A percentile compares a stretch with the other conserved stretches of the same genome.
Evolutionary conservation across 1,140 invertebrate genomes (phyloP).

Genomic region (Limonius californicus): DNA sequence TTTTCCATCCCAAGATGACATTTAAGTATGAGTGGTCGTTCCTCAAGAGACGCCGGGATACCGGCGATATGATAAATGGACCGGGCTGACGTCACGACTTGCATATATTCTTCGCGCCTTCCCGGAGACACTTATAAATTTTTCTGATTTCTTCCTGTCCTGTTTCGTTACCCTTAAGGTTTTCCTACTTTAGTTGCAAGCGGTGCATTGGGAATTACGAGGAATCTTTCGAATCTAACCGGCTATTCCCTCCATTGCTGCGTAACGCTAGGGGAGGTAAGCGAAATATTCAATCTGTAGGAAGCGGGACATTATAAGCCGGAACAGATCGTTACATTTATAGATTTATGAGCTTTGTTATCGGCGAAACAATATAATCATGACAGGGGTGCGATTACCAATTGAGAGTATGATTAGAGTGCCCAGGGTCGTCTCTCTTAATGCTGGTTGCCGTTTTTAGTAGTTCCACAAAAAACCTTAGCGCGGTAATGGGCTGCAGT

Average conservation of each 20-base stretch:
- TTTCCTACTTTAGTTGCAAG: no score
- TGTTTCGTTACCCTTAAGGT: background rate
- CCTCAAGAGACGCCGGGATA: conserved; percentile 21
- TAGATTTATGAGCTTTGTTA: conserved; percentile 33
- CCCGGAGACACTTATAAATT: background rate
- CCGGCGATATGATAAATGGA: conserved; percentile 28
- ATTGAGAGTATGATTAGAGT: background rate
- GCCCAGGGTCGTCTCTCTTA: no score
- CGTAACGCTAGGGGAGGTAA: background rate
- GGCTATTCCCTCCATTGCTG: background rate
- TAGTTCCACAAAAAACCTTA: no score
- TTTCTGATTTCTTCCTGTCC: background rate
- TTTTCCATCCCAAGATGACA: conserved; percentile 28
- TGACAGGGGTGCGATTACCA: background rate
- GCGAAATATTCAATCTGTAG: conserved; percentile 33
- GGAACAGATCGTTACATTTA: conserved; percentile 36
- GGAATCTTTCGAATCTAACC: background rate
- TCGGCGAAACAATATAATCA: conserved; percentile 4
- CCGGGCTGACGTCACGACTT: conserved; percentile 22
- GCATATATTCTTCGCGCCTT: conserved; percentile 6
- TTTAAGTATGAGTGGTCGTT: conserved; percentile 26
- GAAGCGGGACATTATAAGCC: conserved; percentile 31
- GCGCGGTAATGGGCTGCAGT: no score
- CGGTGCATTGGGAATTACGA: background rate
- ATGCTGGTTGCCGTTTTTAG: no score